Evolutionary conservation across 30 jellyfish, hydroid and myxozoan species (phyloP), one percentile per base, ranked within the genome.

Genomic region (Turritopsis dohrnii): DNA sequence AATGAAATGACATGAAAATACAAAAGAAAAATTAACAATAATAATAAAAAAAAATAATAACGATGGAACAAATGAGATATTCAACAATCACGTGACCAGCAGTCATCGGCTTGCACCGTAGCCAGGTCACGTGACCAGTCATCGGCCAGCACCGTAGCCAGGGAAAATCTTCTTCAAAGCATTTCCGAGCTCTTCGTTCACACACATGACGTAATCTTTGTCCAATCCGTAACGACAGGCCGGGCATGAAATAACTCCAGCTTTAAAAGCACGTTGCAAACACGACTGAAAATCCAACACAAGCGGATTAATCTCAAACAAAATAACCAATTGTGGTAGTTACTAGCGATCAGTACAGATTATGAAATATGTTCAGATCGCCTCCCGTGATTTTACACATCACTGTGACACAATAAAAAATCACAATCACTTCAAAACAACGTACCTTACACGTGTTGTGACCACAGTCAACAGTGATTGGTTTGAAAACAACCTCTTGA

Each of bases 391-490:
- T 19, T 7, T 7, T 0, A n/a, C 77, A 69, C 9, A 19, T 16
- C 9, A 23, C 77, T 69, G 16, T 8, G 30, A 69, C 22, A 7
- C 23, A 69, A 16, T 7, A 69, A 69, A 69, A 69, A 27, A 7
- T 7, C 9, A 19, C 16, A 8, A 69, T n/a, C 16, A 16, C 19
- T 69, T 19, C 8, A n/a, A n/a, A n/a, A n/a, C n/a, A n/a, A 30
- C 1, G 1, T 74, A 92, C 98, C 98, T 92, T 84, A 88, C 98
- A 92, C 24, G 88, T 86, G 76, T 85, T 88, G 83, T 92, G 98
- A 13, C 84, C 86, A 31, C 98, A 92, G 29, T 88, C 92, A 7
- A 91, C 85, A 0, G 98, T 92, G 28, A 92, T 80, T 29, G 98
- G 98, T 72, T 88, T 81, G 77, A 74, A 88, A 23, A 84, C 98